Evolutionary conservation across 2,888 invertebrate species (phyloP).

Genomic region (Mycogona germanica): DNA sequence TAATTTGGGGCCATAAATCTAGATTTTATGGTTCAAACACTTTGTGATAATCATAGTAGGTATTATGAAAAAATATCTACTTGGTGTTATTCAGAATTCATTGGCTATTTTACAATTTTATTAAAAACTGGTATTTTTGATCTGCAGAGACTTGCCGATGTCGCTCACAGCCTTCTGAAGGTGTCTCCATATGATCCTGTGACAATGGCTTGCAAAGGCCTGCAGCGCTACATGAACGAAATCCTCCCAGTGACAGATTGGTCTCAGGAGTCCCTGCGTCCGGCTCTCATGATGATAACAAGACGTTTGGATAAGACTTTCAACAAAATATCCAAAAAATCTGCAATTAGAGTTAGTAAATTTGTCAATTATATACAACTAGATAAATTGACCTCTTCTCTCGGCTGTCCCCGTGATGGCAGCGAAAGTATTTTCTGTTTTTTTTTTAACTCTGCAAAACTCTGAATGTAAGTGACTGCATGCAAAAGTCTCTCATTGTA

Average conservation of each 20-base stretch:
- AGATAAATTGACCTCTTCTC: background rate
- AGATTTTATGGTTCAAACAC: no score
- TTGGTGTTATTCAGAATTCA: no score
- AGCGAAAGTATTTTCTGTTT: background rate
- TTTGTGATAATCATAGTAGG: no score
- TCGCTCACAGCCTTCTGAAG: slow-evolving; percentile 91
- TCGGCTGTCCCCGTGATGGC: background rate
- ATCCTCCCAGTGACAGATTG: slow-evolving; percentile 92
- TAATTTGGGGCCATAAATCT: no score
- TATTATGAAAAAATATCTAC: no score
- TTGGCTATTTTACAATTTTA: background rate
- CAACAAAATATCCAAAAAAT: slow-evolving; percentile 91
- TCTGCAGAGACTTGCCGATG: slow-evolving; percentile 76
- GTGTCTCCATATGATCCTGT: slow-evolving; percentile 96
- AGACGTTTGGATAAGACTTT: slow-evolving; percentile 92
- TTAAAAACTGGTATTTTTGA: background rate
- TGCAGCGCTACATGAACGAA: slow-evolving; percentile 83
- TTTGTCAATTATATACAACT: background rate
- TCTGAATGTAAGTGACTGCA: no score
- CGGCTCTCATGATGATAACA: slow-evolving; percentile 81
- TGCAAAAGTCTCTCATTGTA: no score
- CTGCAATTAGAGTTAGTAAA: slow-evolving; percentile 59
- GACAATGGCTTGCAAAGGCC: slow-evolving; percentile 89
- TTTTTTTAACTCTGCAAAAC: no score
- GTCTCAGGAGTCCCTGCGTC: slow-evolving; percentile 82